Evolutionary conservation across 1,140 invertebrate genomes (phyloP).

Genomic region (Solenopsis fugax): DNA sequence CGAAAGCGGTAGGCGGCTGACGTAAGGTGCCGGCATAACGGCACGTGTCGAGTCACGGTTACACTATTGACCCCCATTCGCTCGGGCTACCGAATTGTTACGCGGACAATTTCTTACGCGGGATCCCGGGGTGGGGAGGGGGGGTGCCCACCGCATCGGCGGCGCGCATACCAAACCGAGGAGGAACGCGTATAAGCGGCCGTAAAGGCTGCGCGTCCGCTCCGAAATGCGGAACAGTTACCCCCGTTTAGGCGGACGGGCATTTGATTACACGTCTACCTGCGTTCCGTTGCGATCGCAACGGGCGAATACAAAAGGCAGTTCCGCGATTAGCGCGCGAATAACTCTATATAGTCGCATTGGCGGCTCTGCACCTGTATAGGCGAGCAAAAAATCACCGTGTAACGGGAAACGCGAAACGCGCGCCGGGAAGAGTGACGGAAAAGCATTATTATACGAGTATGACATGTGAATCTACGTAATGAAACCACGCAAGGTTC

Average conservation of each 20-base stretch:
- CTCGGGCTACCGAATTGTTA: slow-evolving; percentile 71
- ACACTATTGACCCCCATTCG: slow-evolving; percentile 76
- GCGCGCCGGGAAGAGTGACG: background rate
- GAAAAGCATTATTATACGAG: slow-evolving; percentile 4
- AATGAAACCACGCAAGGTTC: slow-evolving; percentile 4
- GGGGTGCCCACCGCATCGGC: background rate
- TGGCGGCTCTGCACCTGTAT: background rate
- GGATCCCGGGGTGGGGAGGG: slow-evolving; percentile 43
- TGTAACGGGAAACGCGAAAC: background rate
- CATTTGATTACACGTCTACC: slow-evolving; percentile 57
- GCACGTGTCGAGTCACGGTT: slow-evolving; percentile 69
- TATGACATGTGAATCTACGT: background rate
- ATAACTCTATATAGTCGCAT: background rate
- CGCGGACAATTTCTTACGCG: slow-evolving; percentile 65
- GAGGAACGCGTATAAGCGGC: background rate
- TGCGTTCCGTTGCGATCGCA: slow-evolving; percentile 50
- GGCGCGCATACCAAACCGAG: slow-evolving; percentile 66
- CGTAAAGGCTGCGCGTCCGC: slow-evolving; percentile 49
- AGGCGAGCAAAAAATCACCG: slow-evolving; percentile 1
- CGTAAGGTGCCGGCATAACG: slow-evolving; percentile 69
- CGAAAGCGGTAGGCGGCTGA: slow-evolving; percentile 67
- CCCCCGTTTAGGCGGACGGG: slow-evolving; percentile 48
- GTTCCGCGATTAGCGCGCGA: slow-evolving; percentile 10
- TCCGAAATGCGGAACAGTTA: slow-evolving; percentile 73
- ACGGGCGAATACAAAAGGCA: slow-evolving; percentile 29